Evolutionary conservation across 1,140 invertebrate species (phyloP), one percentile per base, ranked within the genome.

Genomic region (Sarcophaga peregrina): DNA sequence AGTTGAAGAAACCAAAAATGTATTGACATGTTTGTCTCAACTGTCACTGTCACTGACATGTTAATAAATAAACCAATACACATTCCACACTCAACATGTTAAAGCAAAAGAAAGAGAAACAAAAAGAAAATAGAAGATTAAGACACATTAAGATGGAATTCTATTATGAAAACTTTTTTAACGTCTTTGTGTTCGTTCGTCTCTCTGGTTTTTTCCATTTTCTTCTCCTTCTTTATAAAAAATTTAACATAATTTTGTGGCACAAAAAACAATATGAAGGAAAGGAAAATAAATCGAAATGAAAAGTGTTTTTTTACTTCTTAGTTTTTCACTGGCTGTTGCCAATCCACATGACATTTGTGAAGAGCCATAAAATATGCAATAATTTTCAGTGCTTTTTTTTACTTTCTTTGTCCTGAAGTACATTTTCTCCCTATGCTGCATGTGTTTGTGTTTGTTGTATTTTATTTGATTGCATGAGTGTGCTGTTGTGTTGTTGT

Each of bases 1-100:
- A 37, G 25, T 2, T 2, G 25, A 37, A 37, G 58, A 68, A 68
- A 68, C n/a, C 58, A 6, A 68, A 37, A 68, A 68, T 68, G 17
- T 68, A 68, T 68, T 68, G 58, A 68, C 58, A 68, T 68, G 58
- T 68, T 68, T 68, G 58, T 68, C 58, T 68, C 20, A 68, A 68
- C 58, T 68, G 58, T 68, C 58, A 68, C 58, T 68, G 58, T 20
- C 58, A 68, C 20, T 68, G 58, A 68, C 58, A 68, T 68, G 58
- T 68, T 68, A 68, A 68, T 68, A 68, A 68, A 68, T 68, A 68
- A 68, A 68, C 58, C 17, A 68, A 68, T 17, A 68, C 58, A 17
- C 58, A 68, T 15, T 5, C 52, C 20, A 37, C 25, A 37, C 25
- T 37, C 25, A 37, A 37, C 25, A 37, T 37, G 25, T 37, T 2